Base-by-base conservation (phyloP, 2,113 vertebrate species). In the Ibidorhyncha struthersii region DNA sequence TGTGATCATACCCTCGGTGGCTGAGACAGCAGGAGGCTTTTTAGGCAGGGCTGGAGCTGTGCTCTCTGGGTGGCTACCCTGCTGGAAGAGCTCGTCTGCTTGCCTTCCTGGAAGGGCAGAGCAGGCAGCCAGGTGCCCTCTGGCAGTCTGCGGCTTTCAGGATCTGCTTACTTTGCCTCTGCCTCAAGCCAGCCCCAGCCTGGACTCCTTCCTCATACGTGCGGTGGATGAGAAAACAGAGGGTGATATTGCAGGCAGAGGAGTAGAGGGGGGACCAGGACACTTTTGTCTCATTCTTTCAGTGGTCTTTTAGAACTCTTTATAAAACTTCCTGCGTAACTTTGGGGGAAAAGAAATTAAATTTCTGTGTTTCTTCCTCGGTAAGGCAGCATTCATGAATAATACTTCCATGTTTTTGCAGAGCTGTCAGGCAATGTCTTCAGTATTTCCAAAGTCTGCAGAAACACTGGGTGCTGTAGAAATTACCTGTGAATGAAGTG, bases 41-140 rank as follows among this genome's bases (percentile, higher is more conserved):
- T 92, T 22, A 81, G 86, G 80, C 89, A 86, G 72, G 55, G 83
- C 80, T 81, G 86, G 53, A 82, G 86, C 45, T 89, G 34, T 58
- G 78, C 84, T 90, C 66, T 69, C 86, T 90, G 92, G 84, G 87
- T 85, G 87, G 92, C 74, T 93, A 72, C 74, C 53, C 87, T 29
- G 78, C 93, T 91, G 90, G 56, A 91, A 69, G 61, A 72, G 82
- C 87, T 94, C 0, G 6, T 87, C 90, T 91, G 91, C 91, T 80
- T 23, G 87, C 70, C 92, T 96, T 94, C 93, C 90, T 94, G 93
- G 89, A 95, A 95, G 83, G 89, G 91, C 93, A 91, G 86, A 94
- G 73, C 80, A 89, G 89, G 89, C 91, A 91, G 94, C 93, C 91
- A 95, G 96, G 96, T 96, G 81, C 96, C 94, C 96, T 94, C 83